Percentiles rank a stretch among this genome's conserved stretches.
phyloP scores from a whole-genome alignment of 2,797 vertebrate genomes.

The Lutjanus campechanus region DNA sequence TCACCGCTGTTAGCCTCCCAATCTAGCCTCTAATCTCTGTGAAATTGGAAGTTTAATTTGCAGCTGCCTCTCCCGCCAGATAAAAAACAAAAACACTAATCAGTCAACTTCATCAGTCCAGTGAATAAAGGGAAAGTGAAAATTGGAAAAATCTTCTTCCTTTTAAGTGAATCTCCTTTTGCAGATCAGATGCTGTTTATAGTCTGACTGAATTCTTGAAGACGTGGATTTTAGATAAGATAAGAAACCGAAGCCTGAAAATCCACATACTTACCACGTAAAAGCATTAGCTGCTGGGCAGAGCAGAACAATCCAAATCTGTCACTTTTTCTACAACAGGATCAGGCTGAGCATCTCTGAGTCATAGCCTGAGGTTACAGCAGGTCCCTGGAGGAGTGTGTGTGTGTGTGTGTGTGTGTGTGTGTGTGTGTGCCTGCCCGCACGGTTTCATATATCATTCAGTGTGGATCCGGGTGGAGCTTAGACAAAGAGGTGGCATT shows the following conservation, averaged over 20 bases:
- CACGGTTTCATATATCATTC: constrained; percentile 50
- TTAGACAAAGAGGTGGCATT: constrained; percentile 70
- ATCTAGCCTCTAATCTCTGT: not conserved
- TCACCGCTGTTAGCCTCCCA: not conserved
- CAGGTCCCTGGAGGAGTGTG: constrained; percentile 11
- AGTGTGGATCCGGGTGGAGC: constrained; percentile 26
- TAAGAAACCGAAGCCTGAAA: constrained; percentile 36
- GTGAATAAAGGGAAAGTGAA: not conserved
- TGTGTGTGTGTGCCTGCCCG: constrained; percentile 3
- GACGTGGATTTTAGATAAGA: constrained; percentile 9
- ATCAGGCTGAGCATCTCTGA: not conserved
- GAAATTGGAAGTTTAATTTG: not conserved
- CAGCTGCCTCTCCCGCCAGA: too few relatives aligned
- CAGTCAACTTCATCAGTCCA: not conserved
- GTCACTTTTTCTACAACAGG: constrained; percentile 16
- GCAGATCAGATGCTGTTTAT: constrained; percentile 9
- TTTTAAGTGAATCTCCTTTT: constrained; percentile 3
- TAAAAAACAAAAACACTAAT: too few relatives aligned
- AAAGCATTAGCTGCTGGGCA: constrained; percentile 6
- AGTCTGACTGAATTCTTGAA: constrained; percentile 19
- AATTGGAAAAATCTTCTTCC: not conserved
- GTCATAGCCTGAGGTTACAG: constrained; percentile 19
- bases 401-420: constrained; percentile 7
- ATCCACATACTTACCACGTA: constrained; percentile 20
- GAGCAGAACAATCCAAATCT: constrained; percentile 3